Base-by-base conservation (phyloP, 2,797 vertebrate species). In the Hydrocynus forskahlii region DNA sequence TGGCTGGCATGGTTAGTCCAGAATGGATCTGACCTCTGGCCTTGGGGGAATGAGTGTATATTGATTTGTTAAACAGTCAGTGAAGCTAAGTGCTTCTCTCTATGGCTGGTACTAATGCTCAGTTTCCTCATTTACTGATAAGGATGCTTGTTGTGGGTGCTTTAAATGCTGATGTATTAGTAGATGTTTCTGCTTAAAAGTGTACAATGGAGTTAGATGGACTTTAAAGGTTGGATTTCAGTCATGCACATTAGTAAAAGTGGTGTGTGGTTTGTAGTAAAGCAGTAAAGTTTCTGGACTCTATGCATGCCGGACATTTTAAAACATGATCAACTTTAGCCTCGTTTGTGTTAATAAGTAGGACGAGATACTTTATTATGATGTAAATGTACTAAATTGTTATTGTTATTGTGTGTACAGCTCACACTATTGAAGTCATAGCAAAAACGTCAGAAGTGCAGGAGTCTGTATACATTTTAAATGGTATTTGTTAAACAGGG, bases 41-140 rank as follows among this genome's bases (percentile, higher is more conserved):
- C 63, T 86, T 52, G 57, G 52, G 80, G 78, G 70, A 80, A 78
- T 80, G 70, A 76, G 83, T 86, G 83, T 83, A 76, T 84, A 81
- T 81, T 45, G 85, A 84, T 86, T 84, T 84, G 73, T 78, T 81
- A 86, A 84, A 81, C 80, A 71, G 76, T 77, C 81, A 66, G 60
- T 25, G 38, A 73, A 75, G 83, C 70, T 83, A 84, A 84, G 83
- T 78, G 81, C 85, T 79, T 83, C 78, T 76, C 75, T 45, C 38
- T 50, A 16, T 17, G 71, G 43, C 74, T 45, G 66, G 7, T 48
- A 43, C n/a, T 77, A 68, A 72, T 66, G 68, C 60, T 62, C 50
- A 16, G 55, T 77, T 76, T n/a, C 71, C 64, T 77, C 63, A 29
- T 86, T 72, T 81, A 35, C 57, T 55, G 78, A 72, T 76, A 64